Evolutionary conservation across 2,797 vertebrate genomes (phyloP), one percentile per base, ranked within the genome.

Genomic region (Malurus splendens): DNA sequence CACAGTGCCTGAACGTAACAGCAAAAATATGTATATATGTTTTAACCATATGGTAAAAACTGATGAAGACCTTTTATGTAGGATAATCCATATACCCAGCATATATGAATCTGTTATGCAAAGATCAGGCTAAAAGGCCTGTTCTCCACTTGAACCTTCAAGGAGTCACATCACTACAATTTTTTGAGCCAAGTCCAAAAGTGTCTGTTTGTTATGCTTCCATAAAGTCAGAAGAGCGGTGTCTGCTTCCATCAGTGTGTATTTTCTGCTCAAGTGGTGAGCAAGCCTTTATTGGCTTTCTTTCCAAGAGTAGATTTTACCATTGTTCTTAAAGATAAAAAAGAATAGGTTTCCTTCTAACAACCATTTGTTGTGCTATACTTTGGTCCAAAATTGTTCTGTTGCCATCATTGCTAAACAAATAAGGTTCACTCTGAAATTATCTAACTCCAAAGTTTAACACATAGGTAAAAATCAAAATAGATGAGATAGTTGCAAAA

Each of bases 21-120:
- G 90, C 90, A 95, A 96, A 96, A 96, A 93, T 91, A 86, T 77
- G 90, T 82, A 90, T 91, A 85, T 87, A 86, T 87, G 88, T 82
- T 95, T 95, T 95, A 90, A 74, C 92, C 97, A 96, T 95, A 94
- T 95, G 95, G 92, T 90, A 94, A 95, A 95, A 95, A 90, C 84
- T 81, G 91, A 93, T 65, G 90, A 92, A 94, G 92, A 80, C 28
- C 90, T 96, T 97, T 96, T 79, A 95, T 94, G 94, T 94, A 93
- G 90, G 76, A 87, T 87, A 94, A 82, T 87, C 81, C 89, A 76
- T 76, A 92, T 22, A 90, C 12, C 6, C 65, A 62, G 48, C 50
- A 52, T 70, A 84, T 90, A 94, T 87, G 77, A 94, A 70, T 74
- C 22, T 59, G 71, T 82, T 79, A 51, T 19, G 51, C 68, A 77